A percentile compares a stretch with the other conserved stretches of the same genome.
Evolutionary conservation across 2,888 invertebrate genomes (phyloP).

Genomic region (Colletes collaris): DNA sequence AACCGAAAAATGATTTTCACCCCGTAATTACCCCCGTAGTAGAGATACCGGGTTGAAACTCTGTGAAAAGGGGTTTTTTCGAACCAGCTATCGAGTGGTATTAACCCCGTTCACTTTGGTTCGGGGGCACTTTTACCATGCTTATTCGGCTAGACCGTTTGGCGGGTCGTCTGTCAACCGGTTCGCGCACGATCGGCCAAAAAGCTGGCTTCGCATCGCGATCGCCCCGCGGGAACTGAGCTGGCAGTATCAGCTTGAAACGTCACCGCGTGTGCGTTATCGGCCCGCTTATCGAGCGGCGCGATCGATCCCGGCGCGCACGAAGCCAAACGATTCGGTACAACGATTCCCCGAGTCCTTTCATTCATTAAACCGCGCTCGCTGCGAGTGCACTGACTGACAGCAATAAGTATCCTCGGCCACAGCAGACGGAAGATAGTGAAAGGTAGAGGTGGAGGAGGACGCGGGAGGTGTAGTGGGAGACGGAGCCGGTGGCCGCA

Average conservation of each 20-base stretch:
- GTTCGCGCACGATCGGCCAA: background rate
- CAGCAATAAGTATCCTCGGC: constrained; percentile 57
- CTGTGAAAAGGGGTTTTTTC: no score
- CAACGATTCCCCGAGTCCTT: constrained; percentile 52
- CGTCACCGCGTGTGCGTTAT: background rate
- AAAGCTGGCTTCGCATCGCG: background rate
- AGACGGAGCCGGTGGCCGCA: constrained; percentile 49
- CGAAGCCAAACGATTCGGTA: constrained; percentile 1
- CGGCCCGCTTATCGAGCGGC: background rate
- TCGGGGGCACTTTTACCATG: no score
- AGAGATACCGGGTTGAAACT: no score
- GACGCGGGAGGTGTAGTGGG: constrained; percentile 35
- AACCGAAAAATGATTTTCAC: no score
- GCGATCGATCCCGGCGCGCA: constrained; percentile 1
- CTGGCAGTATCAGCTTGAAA: constrained; percentile 1
- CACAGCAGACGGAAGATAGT: constrained; percentile 61
- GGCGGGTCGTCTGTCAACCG: background rate
- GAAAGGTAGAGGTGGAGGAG: constrained; percentile 60
- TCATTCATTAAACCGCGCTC: constrained; percentile 68
- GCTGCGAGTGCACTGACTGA: constrained; percentile 64
- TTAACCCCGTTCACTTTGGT: no score
- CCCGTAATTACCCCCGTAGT: no score
- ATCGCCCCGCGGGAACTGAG: background rate
- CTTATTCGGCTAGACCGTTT: no score
- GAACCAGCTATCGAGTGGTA: no score